phyloP scores from a whole-genome alignment of 2,113 vertebrate genomes.

The Stegastes partitus region DNA sequence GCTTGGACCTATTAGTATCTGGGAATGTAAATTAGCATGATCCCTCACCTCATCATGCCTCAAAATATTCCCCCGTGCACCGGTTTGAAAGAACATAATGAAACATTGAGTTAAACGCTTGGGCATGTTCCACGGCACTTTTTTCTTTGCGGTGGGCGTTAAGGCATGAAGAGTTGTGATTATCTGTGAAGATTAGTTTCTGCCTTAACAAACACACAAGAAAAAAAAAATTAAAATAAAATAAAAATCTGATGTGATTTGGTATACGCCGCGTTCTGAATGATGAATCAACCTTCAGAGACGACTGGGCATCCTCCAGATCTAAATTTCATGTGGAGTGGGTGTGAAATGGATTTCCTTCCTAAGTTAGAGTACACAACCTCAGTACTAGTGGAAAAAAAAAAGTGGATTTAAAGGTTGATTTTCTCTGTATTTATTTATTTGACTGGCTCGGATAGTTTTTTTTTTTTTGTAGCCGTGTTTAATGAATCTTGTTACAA shows the following conservation, averaged over 20 bases:
- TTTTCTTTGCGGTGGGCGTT: slow-evolving; percentile 31
- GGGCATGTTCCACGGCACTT: slow-evolving; percentile 48
- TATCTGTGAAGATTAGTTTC: slow-evolving; percentile 41
- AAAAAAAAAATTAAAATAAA: no score
- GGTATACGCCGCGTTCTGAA: slow-evolving; percentile 13
- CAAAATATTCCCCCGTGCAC: slow-evolving; percentile 50
- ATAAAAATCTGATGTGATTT: slow-evolving; percentile 32
- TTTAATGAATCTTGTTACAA: slow-evolving; percentile 2
- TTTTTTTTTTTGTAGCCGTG: neutral
- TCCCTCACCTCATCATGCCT: slow-evolving; percentile 64
- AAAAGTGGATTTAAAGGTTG: slow-evolving; percentile 13
- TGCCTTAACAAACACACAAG: slow-evolving; percentile 36
- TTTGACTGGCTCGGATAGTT: slow-evolving; percentile 10
- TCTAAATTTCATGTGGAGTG: slow-evolving; percentile 26
- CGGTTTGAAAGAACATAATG: slow-evolving; percentile 58
- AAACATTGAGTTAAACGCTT: slow-evolving; percentile 47
- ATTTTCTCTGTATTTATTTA: slow-evolving; percentile 6
- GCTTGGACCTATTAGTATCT: slow-evolving; percentile 65
- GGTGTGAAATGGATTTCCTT: slow-evolving; percentile 56
- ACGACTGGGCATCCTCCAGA: slow-evolving; percentile 5
- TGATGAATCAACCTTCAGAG: slow-evolving; percentile 50
- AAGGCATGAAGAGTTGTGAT: slow-evolving; percentile 49
- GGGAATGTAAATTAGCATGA: slow-evolving; percentile 60
- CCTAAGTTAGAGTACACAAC: neutral
- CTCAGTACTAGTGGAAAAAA: slow-evolving; percentile 3